phyloP scores from a whole-genome alignment of 2,113 vertebrate species.

The Otolemur garnettii region DNA sequence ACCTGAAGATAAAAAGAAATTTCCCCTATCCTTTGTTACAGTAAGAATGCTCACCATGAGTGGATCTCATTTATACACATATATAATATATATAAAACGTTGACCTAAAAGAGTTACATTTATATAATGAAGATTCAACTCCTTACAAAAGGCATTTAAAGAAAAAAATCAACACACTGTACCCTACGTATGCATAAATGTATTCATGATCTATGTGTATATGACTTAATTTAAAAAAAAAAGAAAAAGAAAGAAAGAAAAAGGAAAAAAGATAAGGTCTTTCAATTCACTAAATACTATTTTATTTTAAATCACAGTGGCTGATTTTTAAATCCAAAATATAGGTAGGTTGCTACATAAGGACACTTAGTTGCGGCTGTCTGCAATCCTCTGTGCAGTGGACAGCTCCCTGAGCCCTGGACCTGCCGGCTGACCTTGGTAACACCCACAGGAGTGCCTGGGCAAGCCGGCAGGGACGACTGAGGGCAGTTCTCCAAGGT shows the following conservation, averaged over 20 bases:
- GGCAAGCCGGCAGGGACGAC: not conserved
- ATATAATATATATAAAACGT: not conserved
- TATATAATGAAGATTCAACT: not conserved
- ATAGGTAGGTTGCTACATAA: slow-evolving; percentile 26
- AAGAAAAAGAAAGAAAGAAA: no score
- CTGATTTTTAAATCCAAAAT: not conserved
- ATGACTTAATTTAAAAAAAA: no score
- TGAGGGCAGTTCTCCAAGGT: slow-evolving; percentile 63
- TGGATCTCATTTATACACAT: slow-evolving; percentile 24
- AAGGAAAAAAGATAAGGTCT: slow-evolving; percentile 21
- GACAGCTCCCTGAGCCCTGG: not conserved
- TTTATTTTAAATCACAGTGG: slow-evolving; percentile 21
- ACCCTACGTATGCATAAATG: no score
- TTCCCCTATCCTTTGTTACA: not conserved
- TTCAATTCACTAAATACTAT: slow-evolving; percentile 36
- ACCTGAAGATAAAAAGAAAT: not conserved
- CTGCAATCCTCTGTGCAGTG: not conserved
- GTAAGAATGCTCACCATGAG: slow-evolving; percentile 60
- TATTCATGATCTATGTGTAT: no score
- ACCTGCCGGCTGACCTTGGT: not conserved
- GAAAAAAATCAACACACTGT: no score
- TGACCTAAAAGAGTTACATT: slow-evolving; percentile 59
- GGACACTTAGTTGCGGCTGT: not conserved
- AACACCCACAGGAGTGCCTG: slow-evolving; percentile 21
- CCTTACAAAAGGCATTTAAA: not conserved